Conservation (phyloP, 1,140 invertebrate species). For the Anastrepha ludens region DNA sequence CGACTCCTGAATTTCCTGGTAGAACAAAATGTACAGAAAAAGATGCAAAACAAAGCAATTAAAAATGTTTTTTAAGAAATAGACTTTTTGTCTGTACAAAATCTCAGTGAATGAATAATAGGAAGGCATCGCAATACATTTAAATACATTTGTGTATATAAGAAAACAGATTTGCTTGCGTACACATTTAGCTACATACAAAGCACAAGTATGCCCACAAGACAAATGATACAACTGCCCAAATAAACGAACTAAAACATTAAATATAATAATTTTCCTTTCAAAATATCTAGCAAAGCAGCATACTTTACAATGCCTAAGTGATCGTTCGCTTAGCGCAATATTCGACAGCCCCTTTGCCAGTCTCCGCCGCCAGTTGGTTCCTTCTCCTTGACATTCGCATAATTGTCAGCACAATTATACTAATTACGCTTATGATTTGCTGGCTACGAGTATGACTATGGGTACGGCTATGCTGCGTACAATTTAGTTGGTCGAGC, state of each 20-base stretch:
- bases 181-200: no score
- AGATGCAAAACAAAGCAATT: no score
- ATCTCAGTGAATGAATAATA: no score
- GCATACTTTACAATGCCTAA: neutral
- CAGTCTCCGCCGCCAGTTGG: neutral
- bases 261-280: neutral
- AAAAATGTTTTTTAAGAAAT: no score
- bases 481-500: neutral
- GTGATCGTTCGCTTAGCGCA: neutral
- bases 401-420: conserved; percentile 24
- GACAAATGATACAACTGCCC: no score
- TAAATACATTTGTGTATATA: no score
- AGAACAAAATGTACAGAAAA: no score
- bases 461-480: neutral
- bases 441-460: neutral
- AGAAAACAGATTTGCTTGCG: no score
- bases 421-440: conserved; percentile 37
- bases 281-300: neutral
- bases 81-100: no score
- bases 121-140: no score
- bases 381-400: conserved; percentile 32
- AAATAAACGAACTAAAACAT: neutral
- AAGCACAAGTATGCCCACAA: no score
- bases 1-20: no score
- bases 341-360: neutral